Evolutionary conservation across 2,797 vertebrate genomes (phyloP).

Genomic region (Protosalanx chinensis): DNA sequence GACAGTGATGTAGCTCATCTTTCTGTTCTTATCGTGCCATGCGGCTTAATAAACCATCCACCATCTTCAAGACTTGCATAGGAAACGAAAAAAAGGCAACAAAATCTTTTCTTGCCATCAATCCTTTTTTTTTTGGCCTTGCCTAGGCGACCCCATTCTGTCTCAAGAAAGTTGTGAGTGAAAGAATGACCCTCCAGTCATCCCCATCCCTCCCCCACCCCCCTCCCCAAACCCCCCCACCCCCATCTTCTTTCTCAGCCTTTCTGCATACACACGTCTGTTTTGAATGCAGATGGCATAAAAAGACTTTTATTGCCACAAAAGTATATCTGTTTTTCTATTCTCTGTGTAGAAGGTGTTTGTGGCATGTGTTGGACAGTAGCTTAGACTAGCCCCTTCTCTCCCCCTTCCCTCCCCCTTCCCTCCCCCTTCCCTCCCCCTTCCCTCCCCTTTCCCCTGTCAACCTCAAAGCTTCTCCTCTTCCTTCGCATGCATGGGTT

Average conservation of each 20-base stretch:
- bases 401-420: constrained; percentile 17
- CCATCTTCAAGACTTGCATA: constrained; percentile 76
- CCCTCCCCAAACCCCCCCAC: constrained; percentile 45
- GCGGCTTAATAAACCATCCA: constrained; percentile 71
- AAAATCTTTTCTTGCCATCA: constrained; percentile 99
- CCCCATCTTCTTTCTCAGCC: constrained; percentile 59
- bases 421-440: neutral
- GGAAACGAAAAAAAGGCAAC: constrained; percentile 86
- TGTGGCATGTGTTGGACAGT: constrained; percentile 83
- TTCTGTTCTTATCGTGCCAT: constrained; percentile 57
- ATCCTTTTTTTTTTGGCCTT: constrained; percentile 69
- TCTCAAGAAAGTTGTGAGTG: constrained; percentile 93
- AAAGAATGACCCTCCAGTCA: constrained; percentile 71
- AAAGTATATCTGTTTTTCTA: constrained; percentile 90
- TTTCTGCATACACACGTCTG: constrained; percentile 77
- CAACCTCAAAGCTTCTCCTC: constrained; percentile 46
- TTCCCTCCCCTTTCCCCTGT: constrained; percentile 11
- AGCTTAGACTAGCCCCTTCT: constrained; percentile 68
- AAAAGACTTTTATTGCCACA: constrained; percentile 98
- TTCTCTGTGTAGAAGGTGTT: constrained; percentile 79
- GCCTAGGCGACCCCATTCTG: constrained; percentile 73
- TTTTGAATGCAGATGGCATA: constrained; percentile 92
- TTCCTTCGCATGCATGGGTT: constrained; percentile 79
- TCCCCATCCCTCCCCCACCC: constrained; percentile 36
- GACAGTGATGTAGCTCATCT: constrained; percentile 61